A percentile compares a stretch with the other conserved stretches of the same genome.
Conservation (phyloP, 2,113 vertebrate species). For the Centropus bengalensis region DNA sequence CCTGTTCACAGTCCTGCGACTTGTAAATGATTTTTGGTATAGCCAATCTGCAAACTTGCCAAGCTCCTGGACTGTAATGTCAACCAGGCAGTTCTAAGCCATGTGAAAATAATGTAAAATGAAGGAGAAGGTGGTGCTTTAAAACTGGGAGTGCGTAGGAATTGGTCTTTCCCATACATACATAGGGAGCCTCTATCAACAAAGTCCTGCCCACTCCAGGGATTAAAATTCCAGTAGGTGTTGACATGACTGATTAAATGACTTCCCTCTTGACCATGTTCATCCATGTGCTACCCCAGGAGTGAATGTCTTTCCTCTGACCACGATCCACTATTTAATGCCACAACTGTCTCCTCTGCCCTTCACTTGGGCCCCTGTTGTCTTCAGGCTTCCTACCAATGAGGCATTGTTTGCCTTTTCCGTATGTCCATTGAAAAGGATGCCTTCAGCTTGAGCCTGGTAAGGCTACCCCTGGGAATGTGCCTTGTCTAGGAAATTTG, state of each 20-base stretch:
- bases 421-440: neutral
- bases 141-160: neutral
- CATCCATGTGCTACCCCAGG: neutral
- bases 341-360: neutral
- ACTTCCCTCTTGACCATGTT: neutral
- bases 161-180: neutral
- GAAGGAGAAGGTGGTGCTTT: neutral
- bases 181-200: neutral
- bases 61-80: constrained; percentile 8
- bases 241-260: neutral
- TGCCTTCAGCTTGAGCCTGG: neutral
- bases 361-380: neutral
- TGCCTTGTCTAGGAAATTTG: neutral
- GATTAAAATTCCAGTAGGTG: neutral
- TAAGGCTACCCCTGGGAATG: neutral
- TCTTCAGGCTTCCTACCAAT: neutral
- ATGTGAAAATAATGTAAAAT: neutral
- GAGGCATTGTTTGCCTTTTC: neutral
- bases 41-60: neutral
- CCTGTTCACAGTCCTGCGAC: constrained; percentile 35
- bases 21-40: constrained; percentile 9
- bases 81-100: neutral
- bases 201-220: neutral
- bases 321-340: neutral
- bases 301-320: neutral